Base-by-base conservation (phyloP, 2,888 invertebrate species). In the Eristalinus aeneus region DNA sequence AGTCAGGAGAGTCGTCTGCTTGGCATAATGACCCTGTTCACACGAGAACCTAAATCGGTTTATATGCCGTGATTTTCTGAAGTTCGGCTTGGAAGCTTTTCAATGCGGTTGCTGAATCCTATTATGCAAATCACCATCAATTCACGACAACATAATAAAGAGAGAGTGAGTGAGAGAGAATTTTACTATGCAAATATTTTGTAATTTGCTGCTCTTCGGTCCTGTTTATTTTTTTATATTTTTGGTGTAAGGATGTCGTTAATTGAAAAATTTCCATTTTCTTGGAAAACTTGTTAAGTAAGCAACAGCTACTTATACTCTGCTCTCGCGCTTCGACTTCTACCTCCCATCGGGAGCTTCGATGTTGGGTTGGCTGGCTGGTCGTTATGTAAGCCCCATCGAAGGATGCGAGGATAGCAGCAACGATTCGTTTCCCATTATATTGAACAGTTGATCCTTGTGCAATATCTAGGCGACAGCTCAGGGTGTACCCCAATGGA, bases 231-330 rank as follows among this genome's bases (percentile, higher is more conserved):
- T 61, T 31, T 34, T 77, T 8, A 46, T 68, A 16, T 63, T 56
- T 39, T 31, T 31, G 54, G 63, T 69, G 73, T 80, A 64, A 46
- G 80, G 72, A 77, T 77, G 80, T 73, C 85, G 85, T 81, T 86
- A 86, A 86, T 86, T 86, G 81, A 86, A 86, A 86, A 86, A 81
- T 86, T 86, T 86, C 76, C 85, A 86, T 86, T 86, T 86, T 74
- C 76, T 79, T 83, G 74, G n/a, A 64, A 79, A 84, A 79, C 75
- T 85, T 81, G 85, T 86, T 81, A 86, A 86, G 85, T 86, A 86
- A 86, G 85, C 81, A 81, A 86, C 81, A 81, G 85, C 84, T 85
- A 85, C 84, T 85, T 85, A 85, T 68, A 79, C 63, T 79, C 65
- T 11, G 10, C 23, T n/a, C n/a, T 56, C 23, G 56, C 23, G 23